A percentile compares a stretch with the other conserved stretches of the same genome.
These are phyloP conservation scores for Diachasma alloeum DNA, from an alignment of 1,140 invertebrate genomes.

Conservation along the genomic window DNA sequence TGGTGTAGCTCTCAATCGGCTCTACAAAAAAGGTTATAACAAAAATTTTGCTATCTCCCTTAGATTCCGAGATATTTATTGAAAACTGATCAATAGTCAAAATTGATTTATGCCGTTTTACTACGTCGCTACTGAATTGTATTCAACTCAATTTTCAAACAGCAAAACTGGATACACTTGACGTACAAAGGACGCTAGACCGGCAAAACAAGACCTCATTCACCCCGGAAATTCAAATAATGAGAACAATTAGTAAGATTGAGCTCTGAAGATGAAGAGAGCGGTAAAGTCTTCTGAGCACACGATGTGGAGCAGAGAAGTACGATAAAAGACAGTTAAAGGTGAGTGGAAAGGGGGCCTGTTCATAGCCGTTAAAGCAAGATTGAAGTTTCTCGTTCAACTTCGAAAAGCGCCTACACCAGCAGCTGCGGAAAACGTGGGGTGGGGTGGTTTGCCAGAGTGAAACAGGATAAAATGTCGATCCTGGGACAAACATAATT, in stretches of 20 bases:
- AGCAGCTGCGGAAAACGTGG: neutral
- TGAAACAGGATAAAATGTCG: conserved; percentile 6
- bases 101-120: too few species aligned
- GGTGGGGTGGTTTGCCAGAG: neutral
- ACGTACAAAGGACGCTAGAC: neutral
- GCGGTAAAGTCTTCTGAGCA: neutral
- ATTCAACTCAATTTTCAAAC: too few species aligned
- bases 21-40: too few species aligned
- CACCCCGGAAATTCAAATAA: neutral
- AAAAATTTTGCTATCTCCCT: too few species aligned
- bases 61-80: too few species aligned
- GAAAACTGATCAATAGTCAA: too few species aligned
- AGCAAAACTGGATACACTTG: neutral
- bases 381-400: conserved; percentile 2
- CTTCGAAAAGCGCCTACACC: neutral
- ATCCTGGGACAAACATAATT: neutral
- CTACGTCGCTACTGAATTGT: too few species aligned
- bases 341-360: neutral
- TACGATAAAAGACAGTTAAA: neutral
- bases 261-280: neutral
- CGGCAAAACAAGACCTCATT: neutral
- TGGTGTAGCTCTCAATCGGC: too few species aligned
- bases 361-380: neutral
- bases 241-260: conserved; percentile 2
- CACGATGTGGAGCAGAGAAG: neutral